A percentile compares a stretch with the other conserved stretches of the same genome.
Evolutionary conservation across 2,888 invertebrate species (phyloP).

Genomic region (Calephelis perditalis): DNA sequence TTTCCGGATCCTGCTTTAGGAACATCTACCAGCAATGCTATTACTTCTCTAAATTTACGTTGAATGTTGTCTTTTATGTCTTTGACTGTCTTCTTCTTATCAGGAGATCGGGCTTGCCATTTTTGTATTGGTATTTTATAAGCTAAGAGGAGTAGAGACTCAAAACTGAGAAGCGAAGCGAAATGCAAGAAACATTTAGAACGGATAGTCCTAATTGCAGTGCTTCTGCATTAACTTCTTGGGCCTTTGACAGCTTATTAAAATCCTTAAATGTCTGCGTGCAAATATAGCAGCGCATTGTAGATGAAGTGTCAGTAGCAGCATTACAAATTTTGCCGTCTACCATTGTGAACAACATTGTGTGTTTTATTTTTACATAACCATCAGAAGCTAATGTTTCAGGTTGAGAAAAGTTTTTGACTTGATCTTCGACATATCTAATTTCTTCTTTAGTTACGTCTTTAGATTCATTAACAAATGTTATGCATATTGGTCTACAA

Average conservation of each 20-base stretch:
- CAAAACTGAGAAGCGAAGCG: conserved; percentile 5
- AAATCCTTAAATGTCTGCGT: conserved; percentile 8
- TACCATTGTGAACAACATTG: conserved; percentile 8
- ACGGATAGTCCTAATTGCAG: conserved; percentile 12
- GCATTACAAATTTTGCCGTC: conserved; percentile 18
- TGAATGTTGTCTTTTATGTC: no score
- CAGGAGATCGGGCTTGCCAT: neutral
- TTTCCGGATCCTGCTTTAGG: conserved; percentile 26
- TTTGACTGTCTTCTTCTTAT: no score
- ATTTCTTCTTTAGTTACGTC: neutral
- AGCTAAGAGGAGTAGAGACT: neutral
- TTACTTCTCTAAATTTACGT: no score
- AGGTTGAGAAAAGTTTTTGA: neutral
- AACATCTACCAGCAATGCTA: neutral
- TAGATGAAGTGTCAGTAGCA: conserved; percentile 13
- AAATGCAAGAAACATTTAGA: conserved; percentile 9
- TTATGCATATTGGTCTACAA: no score
- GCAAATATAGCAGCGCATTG: conserved; percentile 15
- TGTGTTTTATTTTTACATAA: no score
- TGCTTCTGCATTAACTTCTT: conserved; percentile 3
- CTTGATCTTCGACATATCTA: neutral
- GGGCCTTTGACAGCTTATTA: conserved; percentile 9
- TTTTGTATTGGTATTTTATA: conserved; percentile 16
- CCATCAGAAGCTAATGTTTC: neutral
- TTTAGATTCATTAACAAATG: no score